These are phyloP conservation scores for Trinectes maculatus DNA, from an alignment of 2,113 vertebrate genomes.

Conservation along the genomic window DNA sequence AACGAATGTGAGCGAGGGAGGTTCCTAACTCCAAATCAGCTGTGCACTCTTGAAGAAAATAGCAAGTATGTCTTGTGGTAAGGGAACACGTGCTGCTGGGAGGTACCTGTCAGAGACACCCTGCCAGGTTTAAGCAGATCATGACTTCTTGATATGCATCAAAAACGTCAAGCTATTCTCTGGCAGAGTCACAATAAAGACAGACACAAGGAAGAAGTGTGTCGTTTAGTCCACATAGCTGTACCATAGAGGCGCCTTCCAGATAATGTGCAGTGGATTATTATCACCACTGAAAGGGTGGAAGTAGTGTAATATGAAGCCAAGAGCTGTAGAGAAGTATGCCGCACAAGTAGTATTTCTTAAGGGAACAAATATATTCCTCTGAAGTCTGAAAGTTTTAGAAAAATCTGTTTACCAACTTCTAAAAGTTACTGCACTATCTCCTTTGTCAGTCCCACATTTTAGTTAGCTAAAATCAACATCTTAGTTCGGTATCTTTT, in stretches of 20 bases:
- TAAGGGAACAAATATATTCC: no score
- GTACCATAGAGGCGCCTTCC: neutral
- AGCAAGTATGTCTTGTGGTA: slow-evolving; percentile 24
- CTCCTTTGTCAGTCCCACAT: no score
- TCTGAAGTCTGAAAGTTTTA: no score
- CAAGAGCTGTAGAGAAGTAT: no score
- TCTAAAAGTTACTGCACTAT: no score
- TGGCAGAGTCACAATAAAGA: slow-evolving; percentile 4
- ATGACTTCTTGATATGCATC: slow-evolving; percentile 41
- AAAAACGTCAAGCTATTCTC: slow-evolving; percentile 17
- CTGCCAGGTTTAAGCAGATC: slow-evolving; percentile 35
- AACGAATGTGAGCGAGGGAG: slow-evolving; percentile 68
- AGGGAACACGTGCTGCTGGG: slow-evolving; percentile 43
- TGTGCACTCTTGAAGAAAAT: slow-evolving; percentile 50
- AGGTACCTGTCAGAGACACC: slow-evolving; percentile 46
- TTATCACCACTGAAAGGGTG: neutral
- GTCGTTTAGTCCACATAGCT: neutral
- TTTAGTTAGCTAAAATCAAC: neutral
- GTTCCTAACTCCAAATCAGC: slow-evolving; percentile 48
- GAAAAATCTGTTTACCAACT: no score
- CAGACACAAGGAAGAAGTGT: neutral
- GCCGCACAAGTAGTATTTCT: no score
- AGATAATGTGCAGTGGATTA: neutral
- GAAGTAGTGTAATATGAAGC: no score
- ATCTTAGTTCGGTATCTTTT: neutral